Conservation (phyloP, 2,113 vertebrate species). For the Oxyruncus cristatus region DNA sequence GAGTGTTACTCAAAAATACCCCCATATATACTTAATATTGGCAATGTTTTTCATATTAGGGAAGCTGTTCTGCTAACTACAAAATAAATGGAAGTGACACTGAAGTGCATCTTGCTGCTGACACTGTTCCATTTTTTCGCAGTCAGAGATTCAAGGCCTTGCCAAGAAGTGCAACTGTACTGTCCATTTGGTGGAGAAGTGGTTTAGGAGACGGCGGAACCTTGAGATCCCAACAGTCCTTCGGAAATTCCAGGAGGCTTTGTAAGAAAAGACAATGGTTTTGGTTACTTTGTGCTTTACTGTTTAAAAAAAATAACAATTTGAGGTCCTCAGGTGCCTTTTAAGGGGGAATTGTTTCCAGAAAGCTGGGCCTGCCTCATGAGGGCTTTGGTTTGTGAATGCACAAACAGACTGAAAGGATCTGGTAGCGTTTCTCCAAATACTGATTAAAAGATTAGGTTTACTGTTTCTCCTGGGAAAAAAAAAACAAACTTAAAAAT, state of each 20-base stretch:
- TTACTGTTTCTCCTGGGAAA: neutral
- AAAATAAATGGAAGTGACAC: neutral
- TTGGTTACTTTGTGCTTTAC: neutral
- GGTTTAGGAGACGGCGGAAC: constrained; percentile 87
- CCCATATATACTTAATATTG: neutral
- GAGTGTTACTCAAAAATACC: neutral
- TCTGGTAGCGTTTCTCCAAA: neutral
- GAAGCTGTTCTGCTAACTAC: neutral
- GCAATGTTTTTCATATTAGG: neutral
- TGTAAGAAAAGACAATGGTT: constrained; percentile 72
- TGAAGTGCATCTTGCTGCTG: neutral
- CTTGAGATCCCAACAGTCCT: constrained; percentile 84
- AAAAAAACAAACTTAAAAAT: neutral
- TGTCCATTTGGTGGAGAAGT: constrained; percentile 83
- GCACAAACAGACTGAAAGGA: neutral
- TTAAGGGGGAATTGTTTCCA: neutral
- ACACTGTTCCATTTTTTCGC: neutral
- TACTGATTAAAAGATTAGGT: neutral
- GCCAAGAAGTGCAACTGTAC: constrained; percentile 89
- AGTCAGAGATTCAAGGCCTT: constrained; percentile 86
- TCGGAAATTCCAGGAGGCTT: constrained; percentile 92
- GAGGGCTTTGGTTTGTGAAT: neutral
- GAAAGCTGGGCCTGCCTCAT: neutral
- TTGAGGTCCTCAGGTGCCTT: neutral
- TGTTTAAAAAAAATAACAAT: neutral